A percentile compares a stretch with the other conserved stretches of the same genome.
Evolutionary conservation across 53 echinoderm and acorn worm species (phyloP).

Genomic region (Zoroaster sp.): DNA sequence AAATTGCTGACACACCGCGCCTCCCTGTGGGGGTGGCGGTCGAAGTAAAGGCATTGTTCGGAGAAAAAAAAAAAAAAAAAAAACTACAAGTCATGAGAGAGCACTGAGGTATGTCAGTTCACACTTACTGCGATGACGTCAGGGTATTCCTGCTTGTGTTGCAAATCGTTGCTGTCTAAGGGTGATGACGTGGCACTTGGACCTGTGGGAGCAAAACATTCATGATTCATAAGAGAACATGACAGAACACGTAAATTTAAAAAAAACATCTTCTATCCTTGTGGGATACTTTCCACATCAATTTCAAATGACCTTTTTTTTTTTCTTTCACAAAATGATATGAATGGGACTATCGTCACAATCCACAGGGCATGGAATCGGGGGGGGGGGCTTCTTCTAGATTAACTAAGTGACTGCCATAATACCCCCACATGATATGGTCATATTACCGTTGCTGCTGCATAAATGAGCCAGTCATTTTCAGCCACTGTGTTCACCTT

Average conservation of each 20-base stretch:
- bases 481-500: no score
- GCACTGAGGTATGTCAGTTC: not conserved
- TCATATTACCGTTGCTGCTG: no score
- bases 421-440: no score
- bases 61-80: not conserved
- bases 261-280: no score
- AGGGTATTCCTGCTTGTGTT: not conserved
- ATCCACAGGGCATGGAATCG: no score
- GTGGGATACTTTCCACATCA: no score
- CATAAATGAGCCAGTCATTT: no score
- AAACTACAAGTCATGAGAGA: not conserved
- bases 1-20: not conserved
- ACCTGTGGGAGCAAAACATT: not conserved
- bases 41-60: not conserved
- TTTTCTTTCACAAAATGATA: no score
- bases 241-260: not conserved
- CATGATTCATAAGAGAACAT: not conserved
- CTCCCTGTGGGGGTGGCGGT: not conserved
- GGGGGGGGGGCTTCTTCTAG: no score
- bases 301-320: no score
- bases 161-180: not conserved
- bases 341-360: no score
- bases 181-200: constrained; percentile 48
- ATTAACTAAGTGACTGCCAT: no score
- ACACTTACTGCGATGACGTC: constrained; percentile 21